Conservation (phyloP, 2,113 vertebrate genomes). For the Dromaius novaehollandiae region DNA sequence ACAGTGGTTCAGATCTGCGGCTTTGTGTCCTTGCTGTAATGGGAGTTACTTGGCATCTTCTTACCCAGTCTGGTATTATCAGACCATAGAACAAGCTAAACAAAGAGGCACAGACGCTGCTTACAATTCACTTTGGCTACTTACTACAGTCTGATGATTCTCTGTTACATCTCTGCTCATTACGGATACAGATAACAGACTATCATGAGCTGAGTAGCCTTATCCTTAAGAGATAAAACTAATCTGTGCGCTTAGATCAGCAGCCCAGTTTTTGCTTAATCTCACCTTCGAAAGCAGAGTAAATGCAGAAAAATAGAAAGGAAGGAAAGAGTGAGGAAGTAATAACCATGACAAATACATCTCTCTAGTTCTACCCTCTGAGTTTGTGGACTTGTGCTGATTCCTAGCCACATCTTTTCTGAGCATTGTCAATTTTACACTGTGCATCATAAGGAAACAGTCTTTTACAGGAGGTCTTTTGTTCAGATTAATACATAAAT, state of each 20-base stretch:
- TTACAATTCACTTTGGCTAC: not conserved
- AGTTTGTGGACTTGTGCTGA: not conserved
- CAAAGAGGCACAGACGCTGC: not conserved
- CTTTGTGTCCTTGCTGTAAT: not conserved
- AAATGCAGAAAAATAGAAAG: not conserved
- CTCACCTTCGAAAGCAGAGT: slow-evolving; percentile 1
- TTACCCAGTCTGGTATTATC: not conserved
- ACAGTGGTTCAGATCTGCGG: not conserved
- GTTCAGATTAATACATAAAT: not conserved
- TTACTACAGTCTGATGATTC: slow-evolving; percentile 35
- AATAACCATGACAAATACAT: not conserved
- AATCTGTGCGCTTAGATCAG: slow-evolving; percentile 28
- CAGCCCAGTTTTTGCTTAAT: not conserved
- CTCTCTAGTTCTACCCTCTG: not conserved
- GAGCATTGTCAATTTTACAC: not conserved
- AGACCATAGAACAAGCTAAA: not conserved
- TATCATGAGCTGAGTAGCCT: slow-evolving; percentile 38
- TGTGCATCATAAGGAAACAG: not conserved
- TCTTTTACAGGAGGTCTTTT: not conserved
- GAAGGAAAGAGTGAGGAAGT: not conserved
- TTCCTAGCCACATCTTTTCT: not conserved
- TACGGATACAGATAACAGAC: slow-evolving; percentile 42
- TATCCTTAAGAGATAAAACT: slow-evolving; percentile 49
- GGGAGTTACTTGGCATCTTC: not conserved
- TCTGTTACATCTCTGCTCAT: slow-evolving; percentile 47